phyloP scores from a whole-genome alignment of 2,113 vertebrate genomes.

The Carassius auratus region DNA sequence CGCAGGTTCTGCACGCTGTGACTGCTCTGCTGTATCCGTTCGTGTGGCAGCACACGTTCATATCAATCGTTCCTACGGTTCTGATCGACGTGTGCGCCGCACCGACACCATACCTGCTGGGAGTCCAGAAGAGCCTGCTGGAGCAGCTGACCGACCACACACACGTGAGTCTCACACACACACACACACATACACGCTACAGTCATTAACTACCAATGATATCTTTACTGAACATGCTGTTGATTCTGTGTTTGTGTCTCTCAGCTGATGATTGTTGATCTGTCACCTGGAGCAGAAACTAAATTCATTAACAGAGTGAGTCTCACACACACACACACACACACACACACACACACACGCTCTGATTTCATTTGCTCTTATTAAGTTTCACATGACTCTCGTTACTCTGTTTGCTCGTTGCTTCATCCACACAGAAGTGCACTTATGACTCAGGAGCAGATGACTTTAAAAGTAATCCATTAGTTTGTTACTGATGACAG shows the following conservation, averaged over 20 bases:
- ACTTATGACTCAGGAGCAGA: too few species aligned
- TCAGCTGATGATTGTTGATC: too few species aligned
- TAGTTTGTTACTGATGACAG: too few species aligned
- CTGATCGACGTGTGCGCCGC: conserved; percentile 91
- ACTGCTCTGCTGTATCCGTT: conserved; percentile 93
- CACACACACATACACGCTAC: not conserved
- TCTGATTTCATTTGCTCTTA: not conserved
- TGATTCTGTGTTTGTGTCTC: too few species aligned
- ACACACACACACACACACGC: not conserved
- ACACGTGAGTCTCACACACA: conserved; percentile 61
- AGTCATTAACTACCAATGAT: too few species aligned
- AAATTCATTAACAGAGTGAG: too few species aligned
- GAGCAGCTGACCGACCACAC: conserved; percentile 79
- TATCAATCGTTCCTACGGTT: conserved; percentile 89
- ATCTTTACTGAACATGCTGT: too few species aligned
- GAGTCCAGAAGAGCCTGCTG: conserved; percentile 84
- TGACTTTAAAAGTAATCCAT: too few species aligned
- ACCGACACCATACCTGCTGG: conserved; percentile 93
- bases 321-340: not conserved
- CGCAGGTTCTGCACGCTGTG: conserved; percentile 89
- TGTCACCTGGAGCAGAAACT: too few species aligned
- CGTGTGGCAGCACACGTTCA: conserved; percentile 95
- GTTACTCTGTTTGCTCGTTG: not conserved
- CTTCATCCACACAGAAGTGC: not conserved
- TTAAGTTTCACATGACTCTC: not conserved